phyloP scores from a whole-genome alignment of 2,888 invertebrate species.

The Thysanoteuthis rhombus region DNA sequence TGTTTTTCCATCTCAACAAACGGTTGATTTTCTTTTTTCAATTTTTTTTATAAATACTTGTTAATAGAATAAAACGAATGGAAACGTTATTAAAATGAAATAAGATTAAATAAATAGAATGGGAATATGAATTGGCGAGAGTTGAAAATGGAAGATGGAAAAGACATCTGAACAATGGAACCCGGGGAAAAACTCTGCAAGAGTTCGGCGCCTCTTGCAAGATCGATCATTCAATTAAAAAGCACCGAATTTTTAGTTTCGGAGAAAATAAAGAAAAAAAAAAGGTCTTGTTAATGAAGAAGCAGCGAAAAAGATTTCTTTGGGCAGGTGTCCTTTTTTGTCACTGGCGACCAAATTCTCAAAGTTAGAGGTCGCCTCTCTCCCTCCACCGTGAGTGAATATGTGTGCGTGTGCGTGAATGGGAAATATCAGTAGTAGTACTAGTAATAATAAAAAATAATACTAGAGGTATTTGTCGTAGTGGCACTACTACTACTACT shows the following conservation, averaged over 20 bases:
- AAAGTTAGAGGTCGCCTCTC: neutral
- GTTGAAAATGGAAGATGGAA: neutral
- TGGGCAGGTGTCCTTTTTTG: neutral
- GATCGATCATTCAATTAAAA: neutral
- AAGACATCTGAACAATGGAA: neutral
- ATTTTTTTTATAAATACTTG: neutral
- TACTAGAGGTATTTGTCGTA: too few relatives aligned
- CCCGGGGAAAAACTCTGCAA: neutral
- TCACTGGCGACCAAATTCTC: neutral
- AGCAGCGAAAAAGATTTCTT: neutral
- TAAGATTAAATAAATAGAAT: neutral
- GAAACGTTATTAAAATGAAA: neutral
- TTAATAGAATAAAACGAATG: neutral
- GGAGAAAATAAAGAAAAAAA: neutral
- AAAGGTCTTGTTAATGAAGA: neutral
- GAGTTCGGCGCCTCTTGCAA: neutral
- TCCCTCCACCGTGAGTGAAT: neutral
- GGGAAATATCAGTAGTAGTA: neutral
- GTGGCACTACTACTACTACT: too few relatives aligned
- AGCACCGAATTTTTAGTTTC: neutral
- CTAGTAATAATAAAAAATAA: too few relatives aligned
- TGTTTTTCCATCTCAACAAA: neutral
- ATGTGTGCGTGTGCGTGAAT: neutral
- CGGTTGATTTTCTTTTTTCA: neutral
- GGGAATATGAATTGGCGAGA: neutral